These are phyloP conservation scores for Bubalus kerabau DNA, from an alignment of 2,113 vertebrate genomes.

Conservation along the genomic window DNA sequence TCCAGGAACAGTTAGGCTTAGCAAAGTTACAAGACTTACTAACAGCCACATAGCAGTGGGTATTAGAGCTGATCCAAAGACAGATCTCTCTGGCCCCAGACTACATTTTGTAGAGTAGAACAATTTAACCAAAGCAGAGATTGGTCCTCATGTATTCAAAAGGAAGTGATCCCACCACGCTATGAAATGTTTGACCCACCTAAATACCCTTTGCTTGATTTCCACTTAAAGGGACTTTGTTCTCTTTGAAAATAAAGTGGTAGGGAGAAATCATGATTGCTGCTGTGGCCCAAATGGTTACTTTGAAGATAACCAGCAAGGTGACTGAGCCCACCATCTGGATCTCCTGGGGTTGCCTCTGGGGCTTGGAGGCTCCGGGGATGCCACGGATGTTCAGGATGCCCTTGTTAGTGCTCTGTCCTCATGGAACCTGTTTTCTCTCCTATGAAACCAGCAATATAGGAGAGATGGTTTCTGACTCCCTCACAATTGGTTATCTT, in stretches of 20 bases:
- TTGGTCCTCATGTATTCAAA: not conserved
- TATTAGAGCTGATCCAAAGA: not conserved
- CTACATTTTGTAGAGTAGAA: not conserved
- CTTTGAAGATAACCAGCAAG: not conserved
- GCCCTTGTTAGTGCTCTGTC: not conserved
- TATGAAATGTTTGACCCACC: not conserved
- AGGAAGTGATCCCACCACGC: not conserved
- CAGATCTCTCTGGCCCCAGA: not conserved
- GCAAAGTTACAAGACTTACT: not conserved
- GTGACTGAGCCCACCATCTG: not conserved
- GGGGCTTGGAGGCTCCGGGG: not conserved
- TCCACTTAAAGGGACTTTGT: not conserved
- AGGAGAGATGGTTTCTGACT: not conserved
- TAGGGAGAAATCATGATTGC: not conserved
- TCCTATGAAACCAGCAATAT: not conserved
- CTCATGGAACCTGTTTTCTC: not conserved
- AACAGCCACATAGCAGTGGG: too few species aligned
- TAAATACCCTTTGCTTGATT: not conserved
- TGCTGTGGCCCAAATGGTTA: too few species aligned
- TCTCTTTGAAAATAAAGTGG: not conserved
- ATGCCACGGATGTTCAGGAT: not conserved
- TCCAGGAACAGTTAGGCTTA: not conserved
- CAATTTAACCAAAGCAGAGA: not conserved
- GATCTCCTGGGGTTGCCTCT: not conserved
- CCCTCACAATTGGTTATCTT: not conserved